Base-by-base conservation (phyloP, 2,113 vertebrate species). In the Tringa solitaria region DNA sequence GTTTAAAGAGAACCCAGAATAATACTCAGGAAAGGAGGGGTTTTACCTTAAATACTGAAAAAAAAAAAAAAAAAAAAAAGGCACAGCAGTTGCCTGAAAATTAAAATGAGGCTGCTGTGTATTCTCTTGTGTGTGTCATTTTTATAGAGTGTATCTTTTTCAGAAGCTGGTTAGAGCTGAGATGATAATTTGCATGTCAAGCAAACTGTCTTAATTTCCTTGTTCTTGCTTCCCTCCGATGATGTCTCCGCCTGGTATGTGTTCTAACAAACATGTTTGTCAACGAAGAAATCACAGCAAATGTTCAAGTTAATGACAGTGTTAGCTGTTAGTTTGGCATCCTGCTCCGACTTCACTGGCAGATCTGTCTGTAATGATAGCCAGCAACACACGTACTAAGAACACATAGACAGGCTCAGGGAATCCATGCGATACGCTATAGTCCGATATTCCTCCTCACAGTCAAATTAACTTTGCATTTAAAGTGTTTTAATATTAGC, bases 211-310 rank as follows among this genome's bases (percentile, higher is more conserved):
- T 97, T 95, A 84, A 96, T 92, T 94, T 95, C 73, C 94, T 79
- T 81, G 39, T 75, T 91, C 91, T 92, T 91, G 84, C 89, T 94
- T 91, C 65, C 21, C 56, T 86, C 43, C 11, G 28, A 87, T 43
- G 93, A 69, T 88, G 51, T 60, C 9, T 8, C 59, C 3, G 68
- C 75, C 60, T 94, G 90, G 48, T 89, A 74, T 84, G 74, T 96
- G 53, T 95, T 93, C 94, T 87, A 90, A 94, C 96, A 95, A 89
- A 87, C 77, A 76, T 95, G 83, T 96, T 97, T 97, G 86, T 95
- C 89, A 92, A 79, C 0, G 37, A 91, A 92, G 77, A 89, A 91
- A 91, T 95, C 94, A 91, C 86, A 95, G 76, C 88, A 93, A 96
- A 96, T n/a, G 69, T 57, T 82, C 33, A 39, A 94, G 77, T 78